Conservation (phyloP, 2,888 invertebrate genomes). For the Phymatocera aterrima region DNA sequence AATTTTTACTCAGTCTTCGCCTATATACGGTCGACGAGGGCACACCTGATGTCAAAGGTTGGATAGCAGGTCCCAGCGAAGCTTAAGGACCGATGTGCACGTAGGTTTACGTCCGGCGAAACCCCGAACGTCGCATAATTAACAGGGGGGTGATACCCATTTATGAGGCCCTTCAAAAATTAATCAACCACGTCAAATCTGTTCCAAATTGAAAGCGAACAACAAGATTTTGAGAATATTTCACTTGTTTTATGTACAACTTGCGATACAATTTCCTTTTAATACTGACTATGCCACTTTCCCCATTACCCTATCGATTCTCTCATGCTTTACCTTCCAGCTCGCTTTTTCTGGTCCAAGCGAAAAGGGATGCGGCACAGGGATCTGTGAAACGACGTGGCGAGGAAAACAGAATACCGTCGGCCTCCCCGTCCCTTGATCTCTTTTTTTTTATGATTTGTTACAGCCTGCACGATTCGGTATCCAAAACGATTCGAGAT, state of each 20-base stretch:
- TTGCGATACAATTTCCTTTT: not conserved
- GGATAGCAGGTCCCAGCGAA: slow-evolving; percentile 16
- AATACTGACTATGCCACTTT: not conserved
- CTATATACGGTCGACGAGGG: not conserved
- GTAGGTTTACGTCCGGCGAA: slow-evolving; percentile 14
- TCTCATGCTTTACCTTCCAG: not conserved
- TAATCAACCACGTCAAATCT: not conserved
- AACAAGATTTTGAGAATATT: too few relatives aligned
- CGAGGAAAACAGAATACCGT: slow-evolving; percentile 25
- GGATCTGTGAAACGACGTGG: not conserved
- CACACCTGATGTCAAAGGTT: slow-evolving; percentile 19
- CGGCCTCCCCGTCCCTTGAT: not conserved
- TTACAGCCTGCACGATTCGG: not conserved
- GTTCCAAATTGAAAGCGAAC: not conserved
- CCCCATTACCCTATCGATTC: not conserved
- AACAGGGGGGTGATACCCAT: not conserved
- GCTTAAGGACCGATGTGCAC: slow-evolving; percentile 26
- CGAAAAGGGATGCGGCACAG: not conserved
- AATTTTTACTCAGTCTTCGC: not conserved
- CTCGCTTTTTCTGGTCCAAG: slow-evolving; percentile 6
- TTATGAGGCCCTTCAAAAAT: not conserved
- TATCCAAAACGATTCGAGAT: slow-evolving; percentile 24
- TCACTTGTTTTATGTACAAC: not conserved
- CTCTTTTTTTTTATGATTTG: slow-evolving; percentile 19
- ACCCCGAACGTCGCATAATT: slow-evolving; percentile 17